Percentiles rank a stretch among this genome's conserved stretches.
Conservation (phyloP, 2,113 vertebrate species). For the Hippocampus barbouri region DNA sequence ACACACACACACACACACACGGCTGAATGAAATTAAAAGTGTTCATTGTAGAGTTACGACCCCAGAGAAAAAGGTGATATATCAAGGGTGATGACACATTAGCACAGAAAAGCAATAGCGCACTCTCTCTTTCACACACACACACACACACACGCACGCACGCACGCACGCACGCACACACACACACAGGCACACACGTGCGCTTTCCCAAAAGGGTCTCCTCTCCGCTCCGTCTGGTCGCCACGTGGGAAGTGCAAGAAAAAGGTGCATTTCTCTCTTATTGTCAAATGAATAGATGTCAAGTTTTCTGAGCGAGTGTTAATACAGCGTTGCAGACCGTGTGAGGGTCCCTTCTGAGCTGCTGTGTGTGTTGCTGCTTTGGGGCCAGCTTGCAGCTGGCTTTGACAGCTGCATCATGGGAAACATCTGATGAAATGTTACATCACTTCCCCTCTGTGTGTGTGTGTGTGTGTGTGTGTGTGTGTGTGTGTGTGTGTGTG, state of each 20-base stretch:
- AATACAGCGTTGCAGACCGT: neutral
- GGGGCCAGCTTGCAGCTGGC: conserved; percentile 56
- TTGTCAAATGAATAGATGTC: neutral
- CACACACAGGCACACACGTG: conserved; percentile 4
- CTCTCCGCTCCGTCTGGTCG: no score
- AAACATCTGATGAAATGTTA: conserved; percentile 64
- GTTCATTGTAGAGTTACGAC: no score
- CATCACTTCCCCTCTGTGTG: conserved; percentile 51
- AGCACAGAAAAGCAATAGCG: neutral
- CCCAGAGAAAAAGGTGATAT: no score
- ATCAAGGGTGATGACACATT: no score
- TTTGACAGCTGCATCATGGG: conserved; percentile 62
- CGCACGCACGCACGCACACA: conserved; percentile 7
- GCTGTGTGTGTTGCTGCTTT: conserved; percentile 36
- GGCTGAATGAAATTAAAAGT: no score
- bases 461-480: conserved; percentile 12
- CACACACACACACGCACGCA: conserved; percentile 4
- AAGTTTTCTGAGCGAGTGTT: neutral
- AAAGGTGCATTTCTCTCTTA: neutral
- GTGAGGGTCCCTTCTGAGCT: neutral
- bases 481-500: conserved; percentile 18
- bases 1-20: conserved; percentile 16
- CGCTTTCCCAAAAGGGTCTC: no score
- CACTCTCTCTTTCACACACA: no score
- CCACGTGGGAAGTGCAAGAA: no score